Evolutionary conservation across 2,113 vertebrate genomes (phyloP).

Genomic region (Synchiropus splendidus): DNA sequence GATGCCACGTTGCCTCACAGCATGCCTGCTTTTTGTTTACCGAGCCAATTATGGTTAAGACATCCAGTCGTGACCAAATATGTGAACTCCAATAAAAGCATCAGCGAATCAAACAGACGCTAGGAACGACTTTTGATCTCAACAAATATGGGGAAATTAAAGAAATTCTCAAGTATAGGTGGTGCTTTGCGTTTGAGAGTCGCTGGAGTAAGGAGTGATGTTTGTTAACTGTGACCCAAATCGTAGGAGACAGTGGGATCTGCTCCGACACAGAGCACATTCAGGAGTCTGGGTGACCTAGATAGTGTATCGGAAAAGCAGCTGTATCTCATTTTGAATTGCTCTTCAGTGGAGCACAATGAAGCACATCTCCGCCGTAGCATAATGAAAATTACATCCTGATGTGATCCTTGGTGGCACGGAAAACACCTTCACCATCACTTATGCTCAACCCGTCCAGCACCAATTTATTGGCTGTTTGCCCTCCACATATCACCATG

Average conservation of each 20-base stretch:
- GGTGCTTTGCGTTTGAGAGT: conserved; percentile 25
- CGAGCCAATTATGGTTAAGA: no score
- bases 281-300: conserved; percentile 62
- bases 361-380: conserved; percentile 38
- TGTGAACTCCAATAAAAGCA: no score
- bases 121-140: no score
- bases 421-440: conserved; percentile 34
- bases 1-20: conserved; percentile 17
- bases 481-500: conserved; percentile 26
- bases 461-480: conserved; percentile 12
- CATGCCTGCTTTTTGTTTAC: conserved; percentile 3
- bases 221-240: conserved; percentile 70
- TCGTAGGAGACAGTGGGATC: conserved; percentile 67
- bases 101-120: no score
- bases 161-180: conserved; percentile 20
- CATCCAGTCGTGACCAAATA: no score
- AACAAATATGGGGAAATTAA: conserved; percentile 8
- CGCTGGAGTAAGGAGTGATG: conserved; percentile 34
- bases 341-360: conserved; percentile 44
- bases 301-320: conserved; percentile 65
- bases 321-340: conserved; percentile 54
- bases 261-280: conserved; percentile 65
- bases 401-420: conserved; percentile 46
- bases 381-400: conserved; percentile 55
- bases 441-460: conserved; percentile 3